Evolutionary conservation across 2,888 invertebrate genomes (phyloP).

Genomic region (Pseudoips prasinana): DNA sequence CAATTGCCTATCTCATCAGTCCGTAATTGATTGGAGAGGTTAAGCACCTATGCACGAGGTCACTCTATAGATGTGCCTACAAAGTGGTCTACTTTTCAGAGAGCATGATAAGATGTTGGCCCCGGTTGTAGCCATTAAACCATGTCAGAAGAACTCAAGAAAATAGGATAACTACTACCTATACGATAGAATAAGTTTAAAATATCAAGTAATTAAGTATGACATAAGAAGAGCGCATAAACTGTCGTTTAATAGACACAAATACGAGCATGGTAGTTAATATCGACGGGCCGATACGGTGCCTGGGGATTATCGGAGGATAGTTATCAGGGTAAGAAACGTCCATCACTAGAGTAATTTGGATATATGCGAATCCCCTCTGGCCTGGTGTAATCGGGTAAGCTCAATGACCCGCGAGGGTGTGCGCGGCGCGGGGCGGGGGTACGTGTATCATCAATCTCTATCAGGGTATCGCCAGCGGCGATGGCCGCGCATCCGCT

Average conservation of each 20-base stretch:
- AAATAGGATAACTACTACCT: no score
- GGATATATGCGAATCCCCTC: constrained; percentile 77
- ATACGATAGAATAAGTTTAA: no score
- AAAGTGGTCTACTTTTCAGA: no score
- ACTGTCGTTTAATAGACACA: constrained; percentile 18
- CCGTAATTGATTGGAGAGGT: no score
- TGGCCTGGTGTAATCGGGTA: constrained; percentile 65
- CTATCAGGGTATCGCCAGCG: constrained; percentile 64
- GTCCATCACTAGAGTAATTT: constrained; percentile 77
- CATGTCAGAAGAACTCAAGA: no score
- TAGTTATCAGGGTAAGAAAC: constrained; percentile 70
- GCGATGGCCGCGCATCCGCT: constrained; percentile 50
- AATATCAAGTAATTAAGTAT: no score
- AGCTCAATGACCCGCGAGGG: constrained; percentile 62
- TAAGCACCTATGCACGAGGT: no score
- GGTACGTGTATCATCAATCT: constrained; percentile 70
- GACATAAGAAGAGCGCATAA: no score
- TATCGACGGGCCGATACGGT: constrained; percentile 28
- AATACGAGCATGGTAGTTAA: constrained; percentile 20
- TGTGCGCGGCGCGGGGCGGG: constrained; percentile 33
- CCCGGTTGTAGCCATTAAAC: no score
- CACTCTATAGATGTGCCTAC: no score
- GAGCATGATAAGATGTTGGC: no score
- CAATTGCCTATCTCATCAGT: no score
- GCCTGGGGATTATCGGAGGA: constrained; percentile 48